phyloP scores from a whole-genome alignment of 2,113 vertebrate species.

The Holacanthus passer region DNA sequence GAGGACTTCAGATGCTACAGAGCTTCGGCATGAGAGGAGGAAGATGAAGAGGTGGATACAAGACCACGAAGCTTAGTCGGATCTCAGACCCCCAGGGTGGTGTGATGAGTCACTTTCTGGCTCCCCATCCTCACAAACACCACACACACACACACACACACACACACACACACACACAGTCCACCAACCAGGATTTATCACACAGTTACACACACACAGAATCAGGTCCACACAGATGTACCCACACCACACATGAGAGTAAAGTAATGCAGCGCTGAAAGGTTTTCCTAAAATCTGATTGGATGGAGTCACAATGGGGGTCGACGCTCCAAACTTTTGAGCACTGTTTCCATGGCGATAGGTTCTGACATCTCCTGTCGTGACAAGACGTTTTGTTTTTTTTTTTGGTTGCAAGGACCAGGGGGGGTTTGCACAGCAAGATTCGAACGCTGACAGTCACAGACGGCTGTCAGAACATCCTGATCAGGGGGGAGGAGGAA shows the following conservation, averaged over 20 bases:
- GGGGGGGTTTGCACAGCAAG: conserved; percentile 19
- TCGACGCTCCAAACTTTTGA: conserved; percentile 77
- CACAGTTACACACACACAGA: conserved; percentile 3
- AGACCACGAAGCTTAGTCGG: neutral
- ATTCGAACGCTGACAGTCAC: conserved; percentile 40
- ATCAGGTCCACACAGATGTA: conserved; percentile 42
- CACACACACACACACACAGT: conserved; percentile 6
- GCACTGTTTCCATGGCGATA: conserved; percentile 85
- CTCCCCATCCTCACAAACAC: conserved; percentile 24
- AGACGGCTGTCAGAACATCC: conserved; percentile 42
- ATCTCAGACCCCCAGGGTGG: conserved; percentile 49
- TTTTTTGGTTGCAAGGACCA: conserved; percentile 61
- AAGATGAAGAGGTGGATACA: conserved; percentile 25
- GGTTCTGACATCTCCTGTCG: conserved; percentile 77
- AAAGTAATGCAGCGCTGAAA: conserved; percentile 61
- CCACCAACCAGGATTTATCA: too few relatives aligned
- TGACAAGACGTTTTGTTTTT: conserved; percentile 58
- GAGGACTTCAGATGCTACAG: conserved; percentile 28
- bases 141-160: neutral
- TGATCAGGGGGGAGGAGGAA: neutral
- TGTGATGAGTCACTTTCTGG: conserved; percentile 62
- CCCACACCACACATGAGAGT: conserved; percentile 38
- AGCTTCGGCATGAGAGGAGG: neutral
- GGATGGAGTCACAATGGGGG: conserved; percentile 73
- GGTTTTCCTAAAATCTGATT: conserved; percentile 74